Percentiles rank a stretch among this genome's conserved stretches.
Evolutionary conservation across 2,888 invertebrate genomes (phyloP).

Genomic region (Oxycera nigricornis): DNA sequence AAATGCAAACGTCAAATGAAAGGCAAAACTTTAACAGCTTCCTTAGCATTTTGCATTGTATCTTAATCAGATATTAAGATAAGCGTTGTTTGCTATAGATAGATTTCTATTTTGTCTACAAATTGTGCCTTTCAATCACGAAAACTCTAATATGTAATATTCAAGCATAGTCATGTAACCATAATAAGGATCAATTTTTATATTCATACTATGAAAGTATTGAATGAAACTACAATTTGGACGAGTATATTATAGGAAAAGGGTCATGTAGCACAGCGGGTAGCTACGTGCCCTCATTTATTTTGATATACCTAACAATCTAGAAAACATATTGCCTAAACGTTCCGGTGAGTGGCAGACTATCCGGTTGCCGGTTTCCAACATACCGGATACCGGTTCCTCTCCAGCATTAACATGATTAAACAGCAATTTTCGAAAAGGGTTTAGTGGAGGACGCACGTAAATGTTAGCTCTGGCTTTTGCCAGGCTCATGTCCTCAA

Average conservation of each 20-base stretch:
- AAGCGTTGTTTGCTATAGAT: too few species aligned
- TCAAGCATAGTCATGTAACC: not conserved
- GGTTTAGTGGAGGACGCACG: conserved; percentile 21
- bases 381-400: conserved; percentile 8
- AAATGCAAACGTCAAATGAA: too few species aligned
- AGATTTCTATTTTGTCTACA: too few species aligned
- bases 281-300: conserved; percentile 37
- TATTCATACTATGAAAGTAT: conserved; percentile 28
- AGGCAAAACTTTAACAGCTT: too few species aligned
- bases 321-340: conserved; percentile 26
- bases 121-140: too few species aligned
- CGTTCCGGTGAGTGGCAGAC: conserved; percentile 34
- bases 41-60: too few species aligned
- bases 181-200: conserved; percentile 11
- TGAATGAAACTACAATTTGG: conserved; percentile 12
- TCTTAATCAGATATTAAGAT: too few species aligned
- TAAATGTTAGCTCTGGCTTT: not conserved
- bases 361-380: conserved; percentile 10
- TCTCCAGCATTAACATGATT: conserved; percentile 38
- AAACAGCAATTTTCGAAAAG: conserved; percentile 40
- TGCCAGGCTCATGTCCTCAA: not conserved
- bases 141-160: too few species aligned
- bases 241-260: conserved; percentile 11
- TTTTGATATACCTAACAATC: conserved; percentile 25
- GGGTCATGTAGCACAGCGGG: conserved; percentile 1